Percentiles rank a stretch among this genome's conserved stretches.
Conservation (phyloP, 2,888 invertebrate genomes). For the Apomyelois bistriatella region DNA sequence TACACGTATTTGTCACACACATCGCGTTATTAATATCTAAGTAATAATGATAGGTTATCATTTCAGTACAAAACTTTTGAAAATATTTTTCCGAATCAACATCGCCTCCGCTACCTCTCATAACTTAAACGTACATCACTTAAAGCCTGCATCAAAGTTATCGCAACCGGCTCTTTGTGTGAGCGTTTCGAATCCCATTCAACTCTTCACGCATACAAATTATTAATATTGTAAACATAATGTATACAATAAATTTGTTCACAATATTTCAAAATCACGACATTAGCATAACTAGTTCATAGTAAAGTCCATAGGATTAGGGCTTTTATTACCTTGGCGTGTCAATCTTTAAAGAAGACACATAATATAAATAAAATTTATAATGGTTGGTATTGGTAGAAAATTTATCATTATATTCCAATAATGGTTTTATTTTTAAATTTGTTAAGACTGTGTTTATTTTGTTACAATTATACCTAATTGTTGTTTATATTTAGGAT, state of each 20-base stretch:
- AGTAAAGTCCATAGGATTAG: background rate
- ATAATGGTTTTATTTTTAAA: no score
- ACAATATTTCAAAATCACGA: background rate
- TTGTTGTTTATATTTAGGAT: no score
- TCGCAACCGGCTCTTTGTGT: slow-evolving; percentile 16
- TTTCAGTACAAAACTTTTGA: no score
- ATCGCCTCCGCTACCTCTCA: slow-evolving; percentile 1
- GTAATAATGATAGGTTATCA: no score
- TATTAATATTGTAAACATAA: slow-evolving; percentile 1
- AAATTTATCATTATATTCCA: no score
- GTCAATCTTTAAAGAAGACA: no score
- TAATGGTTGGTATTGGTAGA: no score
- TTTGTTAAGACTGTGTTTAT: no score
- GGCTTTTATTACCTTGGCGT: background rate
- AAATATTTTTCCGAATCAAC: background rate
- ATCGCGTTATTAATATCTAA: no score
- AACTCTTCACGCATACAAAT: slow-evolving; percentile 11
- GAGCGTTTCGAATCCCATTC: slow-evolving; percentile 21
- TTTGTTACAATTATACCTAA: no score
- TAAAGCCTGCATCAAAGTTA: slow-evolving; percentile 9
- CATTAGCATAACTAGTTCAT: background rate
- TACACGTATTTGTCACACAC: no score
- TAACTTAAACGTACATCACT: slow-evolving; percentile 13
- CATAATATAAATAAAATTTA: no score
- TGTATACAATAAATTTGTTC: background rate